These are phyloP conservation scores for Elanus axillaris DNA, from an alignment of 2,113 vertebrate species.

Conservation along the genomic window DNA sequence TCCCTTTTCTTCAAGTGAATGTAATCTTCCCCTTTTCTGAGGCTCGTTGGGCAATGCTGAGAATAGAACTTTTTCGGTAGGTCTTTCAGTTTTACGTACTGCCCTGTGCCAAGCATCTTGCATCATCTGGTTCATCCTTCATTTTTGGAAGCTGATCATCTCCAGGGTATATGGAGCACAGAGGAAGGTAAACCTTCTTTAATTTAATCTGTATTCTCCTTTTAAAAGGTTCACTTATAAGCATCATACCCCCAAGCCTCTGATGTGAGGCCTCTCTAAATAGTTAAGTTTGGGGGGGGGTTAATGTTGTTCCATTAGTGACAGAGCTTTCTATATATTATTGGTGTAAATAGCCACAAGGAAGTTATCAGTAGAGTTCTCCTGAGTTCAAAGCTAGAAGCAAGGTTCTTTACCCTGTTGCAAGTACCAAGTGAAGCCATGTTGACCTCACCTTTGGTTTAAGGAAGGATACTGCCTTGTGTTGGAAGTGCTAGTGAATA, in stretches of 20 bases:
- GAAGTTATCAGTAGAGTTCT: not conserved
- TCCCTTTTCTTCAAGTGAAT: not conserved
- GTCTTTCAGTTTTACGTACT: not conserved
- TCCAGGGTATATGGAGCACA: not conserved
- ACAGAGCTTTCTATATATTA: not conserved
- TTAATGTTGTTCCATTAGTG: not conserved
- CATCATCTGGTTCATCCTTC: not conserved
- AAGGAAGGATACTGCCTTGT: not conserved
- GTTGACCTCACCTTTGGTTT: not conserved
- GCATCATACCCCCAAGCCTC: not conserved
- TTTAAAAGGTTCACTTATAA: not conserved
- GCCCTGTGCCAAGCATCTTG: not conserved
- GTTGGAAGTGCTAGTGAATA: not conserved
- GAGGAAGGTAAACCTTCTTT: not conserved
- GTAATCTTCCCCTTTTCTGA: not conserved
- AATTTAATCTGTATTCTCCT: not conserved
- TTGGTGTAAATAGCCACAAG: not conserved
- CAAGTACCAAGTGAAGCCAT: not conserved
- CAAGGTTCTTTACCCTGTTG: not conserved
- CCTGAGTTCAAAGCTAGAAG: not conserved
- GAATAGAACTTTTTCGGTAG: not conserved
- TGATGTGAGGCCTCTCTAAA: not conserved
- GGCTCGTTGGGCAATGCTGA: not conserved
- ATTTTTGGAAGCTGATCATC: not conserved
- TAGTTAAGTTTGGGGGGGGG: not conserved